Conservation (phyloP, 2,113 vertebrate genomes). For the Seriola quinqueradiata region DNA sequence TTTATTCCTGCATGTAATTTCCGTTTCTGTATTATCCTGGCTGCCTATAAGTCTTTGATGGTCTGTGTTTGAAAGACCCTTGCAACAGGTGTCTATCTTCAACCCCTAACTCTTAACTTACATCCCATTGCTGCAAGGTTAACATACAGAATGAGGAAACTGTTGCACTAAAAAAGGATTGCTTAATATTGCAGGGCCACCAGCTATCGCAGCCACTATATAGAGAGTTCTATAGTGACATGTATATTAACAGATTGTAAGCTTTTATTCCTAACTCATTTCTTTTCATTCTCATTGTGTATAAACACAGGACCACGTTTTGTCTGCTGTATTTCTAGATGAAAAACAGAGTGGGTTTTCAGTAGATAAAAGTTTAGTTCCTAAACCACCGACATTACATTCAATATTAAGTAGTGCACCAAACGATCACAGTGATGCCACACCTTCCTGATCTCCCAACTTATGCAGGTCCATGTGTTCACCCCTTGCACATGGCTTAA, state of each 20-base stretch:
- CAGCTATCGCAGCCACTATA: no score
- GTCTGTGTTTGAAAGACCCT: neutral
- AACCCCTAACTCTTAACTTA: neutral
- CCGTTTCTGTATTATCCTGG: neutral
- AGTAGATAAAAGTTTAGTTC: neutral
- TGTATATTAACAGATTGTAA: neutral
- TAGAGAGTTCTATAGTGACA: neutral
- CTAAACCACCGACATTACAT: neutral
- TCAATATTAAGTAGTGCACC: neutral
- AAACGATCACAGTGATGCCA: neutral
- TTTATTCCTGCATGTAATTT: neutral
- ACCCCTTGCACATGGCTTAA: conserved; percentile 58
- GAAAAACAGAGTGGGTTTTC: no score
- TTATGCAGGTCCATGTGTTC: conserved; percentile 54
- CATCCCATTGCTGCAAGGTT: neutral
- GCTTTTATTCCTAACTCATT: neutral
- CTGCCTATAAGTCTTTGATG: neutral
- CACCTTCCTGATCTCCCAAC: conserved; percentile 48
- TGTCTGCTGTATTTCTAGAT: no score
- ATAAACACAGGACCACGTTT: no score
- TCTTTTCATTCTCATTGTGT: no score
- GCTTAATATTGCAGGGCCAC: neutral
- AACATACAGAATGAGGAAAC: conserved; percentile 18
- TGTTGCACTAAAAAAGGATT: neutral
- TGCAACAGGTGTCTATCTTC: neutral